Evolutionary conservation across 1,140 invertebrate genomes (phyloP), one percentile per base, ranked within the genome.

Genomic region (Drosophila yakuba): DNA sequence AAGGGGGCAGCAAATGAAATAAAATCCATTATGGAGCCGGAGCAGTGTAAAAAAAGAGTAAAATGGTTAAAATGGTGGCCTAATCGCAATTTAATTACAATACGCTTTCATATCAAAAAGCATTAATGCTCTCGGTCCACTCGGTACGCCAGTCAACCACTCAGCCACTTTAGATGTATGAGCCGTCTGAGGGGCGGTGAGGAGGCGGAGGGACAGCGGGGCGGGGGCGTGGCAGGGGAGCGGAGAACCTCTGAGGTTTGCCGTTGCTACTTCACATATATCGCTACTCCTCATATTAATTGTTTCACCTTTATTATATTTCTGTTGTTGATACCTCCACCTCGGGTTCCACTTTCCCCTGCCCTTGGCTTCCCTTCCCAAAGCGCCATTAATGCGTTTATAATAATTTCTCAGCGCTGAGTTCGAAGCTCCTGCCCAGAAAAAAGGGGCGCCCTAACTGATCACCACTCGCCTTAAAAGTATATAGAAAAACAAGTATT

Each of bases 51-150:
- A 79, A 84, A 79, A 81, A 79, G 60, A 84, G 85, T 89, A 89
- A 89, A 89, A 89, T 89, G 80, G 84, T 80, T 90, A 90, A 90
- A 90, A 90, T 90, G 86, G 86, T 90, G 86, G 86, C 86, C 86
- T 90, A 90, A 90, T 90, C 86, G 86, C 86, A 90, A 90, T 90
- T 90, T 90, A 90, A 90, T 90, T 90, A 90, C 86, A 90, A 90
- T 90, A 86, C 81, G 86, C 85, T 90, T 89, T 89, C 85, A 89
- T 89, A 89, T 89, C 84, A 89, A 89, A 89, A 89, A 78, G 80
- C 84, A 89, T 89, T 89, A 89, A 84, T 89, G 84, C 83, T 50
- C 67, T 63, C 47, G 54, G 55, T 55, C 62, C 61, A 74, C 69
- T 57, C 54, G 45, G 35, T 54, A 28, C 61, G 45, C 64, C 60